A percentile compares a stretch with the other conserved stretches of the same genome.
Conservation (phyloP, 2,113 vertebrate genomes). For the Pithys albifrons region DNA sequence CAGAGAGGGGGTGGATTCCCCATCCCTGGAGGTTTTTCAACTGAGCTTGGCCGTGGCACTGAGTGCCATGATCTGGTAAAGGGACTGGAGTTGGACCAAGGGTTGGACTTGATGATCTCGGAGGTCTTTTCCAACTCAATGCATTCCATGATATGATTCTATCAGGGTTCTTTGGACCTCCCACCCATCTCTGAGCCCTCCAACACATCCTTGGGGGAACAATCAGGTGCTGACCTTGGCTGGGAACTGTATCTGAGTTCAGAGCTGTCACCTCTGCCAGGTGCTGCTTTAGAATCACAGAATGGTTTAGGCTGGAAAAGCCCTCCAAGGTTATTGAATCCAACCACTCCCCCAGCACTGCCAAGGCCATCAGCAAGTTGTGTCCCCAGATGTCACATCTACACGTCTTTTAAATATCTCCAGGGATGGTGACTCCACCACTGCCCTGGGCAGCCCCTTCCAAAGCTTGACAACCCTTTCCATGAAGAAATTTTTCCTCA, state of each 20-base stretch:
- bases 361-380: background rate
- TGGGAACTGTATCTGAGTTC: background rate
- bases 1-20: no score
- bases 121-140: no score
- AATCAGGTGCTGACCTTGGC: rapidly evolving
- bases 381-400: background rate
- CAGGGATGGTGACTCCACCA: rapidly evolving
- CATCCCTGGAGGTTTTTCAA: no score
- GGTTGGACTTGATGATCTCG: no score
- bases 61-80: no score
- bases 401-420: rapidly evolving
- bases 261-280: background rate
- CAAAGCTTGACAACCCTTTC: background rate
- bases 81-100: no score
- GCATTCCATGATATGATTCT: no score
- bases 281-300: background rate
- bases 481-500: background rate
- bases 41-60: no score
- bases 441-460: background rate
- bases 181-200: background rate
- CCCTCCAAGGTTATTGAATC: rapidly evolving
- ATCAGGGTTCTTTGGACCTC: background rate
- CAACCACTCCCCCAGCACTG: background rate
- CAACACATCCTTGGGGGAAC: rapidly evolving
- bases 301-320: background rate